These are phyloP conservation scores for Drosophila hamatofila DNA, from an alignment of 2,888 invertebrate genomes.

Conservation along the genomic window DNA sequence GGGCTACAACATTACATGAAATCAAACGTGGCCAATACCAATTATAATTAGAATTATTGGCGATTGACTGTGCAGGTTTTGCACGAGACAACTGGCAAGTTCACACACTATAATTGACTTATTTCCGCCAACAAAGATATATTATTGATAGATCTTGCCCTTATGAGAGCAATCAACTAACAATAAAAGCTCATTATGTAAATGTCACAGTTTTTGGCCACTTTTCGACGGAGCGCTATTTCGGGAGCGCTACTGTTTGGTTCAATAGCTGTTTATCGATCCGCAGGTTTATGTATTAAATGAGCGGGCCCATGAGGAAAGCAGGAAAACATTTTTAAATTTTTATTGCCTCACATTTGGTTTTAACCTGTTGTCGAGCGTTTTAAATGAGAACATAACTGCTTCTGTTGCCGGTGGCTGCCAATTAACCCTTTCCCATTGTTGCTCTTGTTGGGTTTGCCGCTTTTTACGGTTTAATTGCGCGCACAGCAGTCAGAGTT, in stretches of 20 bases:
- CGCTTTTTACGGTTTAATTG: constrained; percentile 77
- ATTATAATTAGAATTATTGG: constrained; percentile 5
- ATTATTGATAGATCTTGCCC: constrained; percentile 4
- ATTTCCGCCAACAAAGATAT: constrained; percentile 18
- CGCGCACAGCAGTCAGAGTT: constrained; percentile 43
- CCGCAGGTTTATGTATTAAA: constrained; percentile 51
- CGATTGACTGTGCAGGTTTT: constrained; percentile 4
- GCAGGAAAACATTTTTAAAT: constrained; percentile 71
- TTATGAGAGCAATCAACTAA: constrained; percentile 44
- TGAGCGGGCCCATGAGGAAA: constrained; percentile 41
- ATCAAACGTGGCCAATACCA: neutral
- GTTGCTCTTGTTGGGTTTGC: constrained; percentile 35
- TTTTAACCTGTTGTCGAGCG: constrained; percentile 71
- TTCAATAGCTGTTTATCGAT: constrained; percentile 36
- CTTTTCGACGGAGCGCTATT: constrained; percentile 19
- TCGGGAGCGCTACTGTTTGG: constrained; percentile 55
- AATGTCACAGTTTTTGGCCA: constrained; percentile 64
- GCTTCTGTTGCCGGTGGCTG: constrained; percentile 62
- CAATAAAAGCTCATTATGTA: constrained; percentile 82
- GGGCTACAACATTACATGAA: constrained; percentile 35
- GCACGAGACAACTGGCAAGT: neutral
- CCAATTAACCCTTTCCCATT: constrained; percentile 60
- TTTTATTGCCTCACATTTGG: constrained; percentile 74
- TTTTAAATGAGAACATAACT: constrained; percentile 83
- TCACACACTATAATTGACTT: constrained; percentile 24